Conservation (phyloP, 2,888 invertebrate species). For the Andrena praecox region DNA sequence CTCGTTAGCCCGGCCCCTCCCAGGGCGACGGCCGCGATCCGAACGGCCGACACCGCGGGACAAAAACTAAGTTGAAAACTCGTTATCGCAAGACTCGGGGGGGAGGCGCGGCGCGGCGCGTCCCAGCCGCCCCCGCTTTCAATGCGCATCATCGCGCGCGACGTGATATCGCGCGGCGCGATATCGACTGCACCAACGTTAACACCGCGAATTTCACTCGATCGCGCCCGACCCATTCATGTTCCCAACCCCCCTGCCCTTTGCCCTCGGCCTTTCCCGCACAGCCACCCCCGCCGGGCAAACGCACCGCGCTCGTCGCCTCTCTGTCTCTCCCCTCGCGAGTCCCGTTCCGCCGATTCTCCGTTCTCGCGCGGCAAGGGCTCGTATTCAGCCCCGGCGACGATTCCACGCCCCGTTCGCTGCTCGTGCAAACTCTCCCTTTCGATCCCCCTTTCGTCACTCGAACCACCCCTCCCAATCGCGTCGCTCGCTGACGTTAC, state of each 20-base stretch:
- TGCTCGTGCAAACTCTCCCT: constrained; percentile 26
- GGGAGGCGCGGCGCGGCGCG: constrained; percentile 10
- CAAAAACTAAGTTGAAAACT: constrained; percentile 30
- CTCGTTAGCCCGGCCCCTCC: not conserved
- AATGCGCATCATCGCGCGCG: constrained; percentile 26
- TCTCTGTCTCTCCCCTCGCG: not conserved
- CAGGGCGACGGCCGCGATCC: not conserved
- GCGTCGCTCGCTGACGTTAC: constrained; percentile 55
- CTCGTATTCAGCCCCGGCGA: constrained; percentile 44
- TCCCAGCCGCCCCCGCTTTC: not conserved
- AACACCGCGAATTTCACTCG: constrained; percentile 55
- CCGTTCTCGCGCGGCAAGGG: constrained; percentile 55
- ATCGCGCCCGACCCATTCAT: constrained; percentile 51
- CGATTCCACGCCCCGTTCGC: constrained; percentile 35
- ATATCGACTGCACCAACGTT: constrained; percentile 47
- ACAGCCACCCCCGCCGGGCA: not conserved
- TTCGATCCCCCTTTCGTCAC: not conserved
- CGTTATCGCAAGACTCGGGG: constrained; percentile 39
- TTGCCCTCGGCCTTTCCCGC: not conserved
- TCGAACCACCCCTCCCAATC: not conserved
- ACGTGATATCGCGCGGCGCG: constrained; percentile 38
- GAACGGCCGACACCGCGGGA: not conserved
- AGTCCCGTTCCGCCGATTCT: constrained; percentile 67
- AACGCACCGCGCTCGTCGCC: not conserved
- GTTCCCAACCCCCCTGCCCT: constrained; percentile 33